These are phyloP conservation scores for Sipha maydis DNA, from an alignment of 2,888 invertebrate genomes.

Conservation along the genomic window DNA sequence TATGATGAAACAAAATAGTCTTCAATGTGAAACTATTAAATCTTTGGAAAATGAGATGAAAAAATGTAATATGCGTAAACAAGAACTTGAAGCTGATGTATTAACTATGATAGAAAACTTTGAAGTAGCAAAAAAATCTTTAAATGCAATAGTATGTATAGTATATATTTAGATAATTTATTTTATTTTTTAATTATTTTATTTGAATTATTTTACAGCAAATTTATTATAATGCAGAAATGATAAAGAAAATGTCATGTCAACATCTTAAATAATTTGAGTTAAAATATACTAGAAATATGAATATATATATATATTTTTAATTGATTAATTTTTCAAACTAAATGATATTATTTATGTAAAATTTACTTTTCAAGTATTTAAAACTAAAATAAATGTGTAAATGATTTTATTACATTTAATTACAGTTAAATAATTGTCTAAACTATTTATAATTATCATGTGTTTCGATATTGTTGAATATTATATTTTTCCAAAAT, in stretches of 20 bases:
- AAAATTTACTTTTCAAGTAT: neutral
- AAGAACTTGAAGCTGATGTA: conserved; percentile 12
- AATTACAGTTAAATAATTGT: neutral
- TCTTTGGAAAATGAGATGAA: conserved; percentile 30
- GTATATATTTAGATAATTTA: neutral
- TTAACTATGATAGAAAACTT: neutral
- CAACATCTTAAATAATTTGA: neutral
- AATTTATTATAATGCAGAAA: neutral
- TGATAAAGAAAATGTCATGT: neutral
- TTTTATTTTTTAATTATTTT: neutral
- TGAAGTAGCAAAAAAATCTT: neutral
- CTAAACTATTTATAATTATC: too few species aligned
- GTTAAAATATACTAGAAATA: neutral
- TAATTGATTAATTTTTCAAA: neutral
- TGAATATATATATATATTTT: too few species aligned
- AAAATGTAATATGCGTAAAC: conserved; percentile 11
- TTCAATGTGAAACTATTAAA: conserved; percentile 23
- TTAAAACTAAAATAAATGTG: neutral
- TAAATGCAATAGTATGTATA: neutral
- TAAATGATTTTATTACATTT: neutral
- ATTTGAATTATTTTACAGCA: conserved; percentile 17
- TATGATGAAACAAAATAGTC: neutral
- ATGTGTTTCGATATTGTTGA: too few species aligned
- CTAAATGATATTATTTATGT: neutral
- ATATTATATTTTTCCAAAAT: too few species aligned